Base-by-base conservation (phyloP, 2,888 invertebrate species). In the Villa cingulata region DNA sequence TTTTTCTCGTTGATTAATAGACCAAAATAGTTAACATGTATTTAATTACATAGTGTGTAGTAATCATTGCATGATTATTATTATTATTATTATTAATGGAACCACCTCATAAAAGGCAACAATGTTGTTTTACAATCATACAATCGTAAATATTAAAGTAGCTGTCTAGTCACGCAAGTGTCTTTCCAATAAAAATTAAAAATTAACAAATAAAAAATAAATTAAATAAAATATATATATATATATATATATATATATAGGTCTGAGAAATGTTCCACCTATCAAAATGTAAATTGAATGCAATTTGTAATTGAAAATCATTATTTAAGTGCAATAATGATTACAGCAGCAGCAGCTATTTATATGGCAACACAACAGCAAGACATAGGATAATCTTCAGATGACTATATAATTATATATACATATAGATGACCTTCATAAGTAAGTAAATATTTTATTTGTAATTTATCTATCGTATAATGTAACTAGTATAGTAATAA, bases 1-100 rank as follows among this genome's bases (percentile, higher is more conserved):
- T 20, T 15, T 40, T 40, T 40, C 18, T 6, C n/a, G 37, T 37
- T 37, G 37, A 37, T 37, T 37, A 17, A 37, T 18, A 18, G 37
- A 16, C 17, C 17, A 4, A 3, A n/a, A 15, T 19, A 36, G 17
- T 46, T 41, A 41, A 46, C 29, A 5, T 32, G 12, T 32, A 32
- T 37, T 37, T 41, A 46, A 41, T 46, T 46, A 12, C 29, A 41
- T 20, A 36, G 23, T 36, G 46, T 46, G 46, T 27, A 16, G 19
- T 32, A 9, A 15, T 20, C 29, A 32, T 23, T 27, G 23, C 18
- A 18, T 17, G 19, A 45, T 39, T 37, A 27, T 16, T 18, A n/a
- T n/a, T n/a, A n/a, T n/a, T n/a, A n/a, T 16, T 16, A 10, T 37
- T 32, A 34, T 16, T 23, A 27, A 37, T 36, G 16, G 19, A 34